Conservation (phyloP, 53 echinoderm and acorn worm genomes). For the Temnopleurus reevesii region DNA sequence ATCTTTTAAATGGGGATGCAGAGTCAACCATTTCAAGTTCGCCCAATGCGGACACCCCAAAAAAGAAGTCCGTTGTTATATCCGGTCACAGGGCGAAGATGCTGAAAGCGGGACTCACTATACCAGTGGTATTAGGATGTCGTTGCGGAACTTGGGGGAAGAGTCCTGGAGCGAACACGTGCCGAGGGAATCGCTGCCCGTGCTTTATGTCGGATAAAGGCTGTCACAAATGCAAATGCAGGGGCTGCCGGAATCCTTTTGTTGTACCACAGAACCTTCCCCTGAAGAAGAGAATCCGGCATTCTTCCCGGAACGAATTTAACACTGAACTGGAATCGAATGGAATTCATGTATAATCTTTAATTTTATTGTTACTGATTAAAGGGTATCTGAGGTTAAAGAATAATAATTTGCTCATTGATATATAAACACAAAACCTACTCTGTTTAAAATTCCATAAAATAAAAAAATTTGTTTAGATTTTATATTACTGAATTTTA, state of each 20-base stretch:
- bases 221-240: constrained; percentile 84
- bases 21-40: not conserved
- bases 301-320: constrained; percentile 19
- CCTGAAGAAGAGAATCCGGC: not conserved
- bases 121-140: constrained; percentile 68
- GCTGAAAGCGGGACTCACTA: constrained; percentile 66
- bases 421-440: not conserved
- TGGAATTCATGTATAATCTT: constrained; percentile 32
- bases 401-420: not conserved
- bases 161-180: constrained; percentile 68
- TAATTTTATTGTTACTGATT: not conserved
- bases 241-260: constrained; percentile 87
- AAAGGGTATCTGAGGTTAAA: not conserved
- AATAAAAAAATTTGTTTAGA: no score
- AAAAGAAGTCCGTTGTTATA: constrained; percentile 65
- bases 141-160: constrained; percentile 84
- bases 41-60: not conserved
- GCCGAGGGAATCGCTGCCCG: constrained; percentile 83
- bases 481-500: no score
- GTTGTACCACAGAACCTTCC: not conserved
- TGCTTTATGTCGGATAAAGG: constrained; percentile 79
- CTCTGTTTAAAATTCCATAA: no score
- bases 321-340: constrained; percentile 52
- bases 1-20: not conserved
- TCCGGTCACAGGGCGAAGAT: constrained; percentile 85